Base-by-base conservation (phyloP, 2,888 invertebrate species). In the Aphrophora alni region DNA sequence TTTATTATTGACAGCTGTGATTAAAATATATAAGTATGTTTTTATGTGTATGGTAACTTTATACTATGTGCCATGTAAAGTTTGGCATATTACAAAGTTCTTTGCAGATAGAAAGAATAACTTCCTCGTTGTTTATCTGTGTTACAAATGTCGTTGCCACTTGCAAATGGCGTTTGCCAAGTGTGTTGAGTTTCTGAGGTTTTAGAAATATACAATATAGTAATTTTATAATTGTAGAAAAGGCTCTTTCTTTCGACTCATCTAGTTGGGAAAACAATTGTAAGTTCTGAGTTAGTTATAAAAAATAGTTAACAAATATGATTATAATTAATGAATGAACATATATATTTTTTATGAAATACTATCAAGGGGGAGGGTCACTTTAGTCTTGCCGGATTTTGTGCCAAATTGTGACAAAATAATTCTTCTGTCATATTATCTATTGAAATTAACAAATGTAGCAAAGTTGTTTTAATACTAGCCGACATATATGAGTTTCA, bases 111-210 rank as follows among this genome's bases (percentile, higher is more conserved):
- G 3, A 33, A 10, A 33, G 10, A 33, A 33, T 14, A 44, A 44
- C 44, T 44, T 44, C 44, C 14, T 17, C 10, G 44, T 44, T 59
- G n/a, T 59, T n/a, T 59, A 59, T 59, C 59, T 59, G 59, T 59
- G 59, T 59, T 21, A 21, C n/a, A n/a, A 59, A 59, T 26, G 75
- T 21, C 51, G 33, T 77, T 59, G 59, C 78, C 75, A 81, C 44
- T 81, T 81, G 81, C 81, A 74, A 81, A 81, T 81, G 81, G 81
- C 81, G 81, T 78, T 78, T 81, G 81, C 78, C 81, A 81, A 81
- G 77, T 81, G 78, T 81, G 71, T 75, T 70, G 68, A 27, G 10
- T 80, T 71, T 76, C 68, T 68, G 68, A 26, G 14, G 51, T 76
- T 76, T 76, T 59, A n/a, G 59, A 21, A 59, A 21, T 59, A 59